phyloP scores from a whole-genome alignment of 2,113 vertebrate species.

The Chionis minor region DNA sequence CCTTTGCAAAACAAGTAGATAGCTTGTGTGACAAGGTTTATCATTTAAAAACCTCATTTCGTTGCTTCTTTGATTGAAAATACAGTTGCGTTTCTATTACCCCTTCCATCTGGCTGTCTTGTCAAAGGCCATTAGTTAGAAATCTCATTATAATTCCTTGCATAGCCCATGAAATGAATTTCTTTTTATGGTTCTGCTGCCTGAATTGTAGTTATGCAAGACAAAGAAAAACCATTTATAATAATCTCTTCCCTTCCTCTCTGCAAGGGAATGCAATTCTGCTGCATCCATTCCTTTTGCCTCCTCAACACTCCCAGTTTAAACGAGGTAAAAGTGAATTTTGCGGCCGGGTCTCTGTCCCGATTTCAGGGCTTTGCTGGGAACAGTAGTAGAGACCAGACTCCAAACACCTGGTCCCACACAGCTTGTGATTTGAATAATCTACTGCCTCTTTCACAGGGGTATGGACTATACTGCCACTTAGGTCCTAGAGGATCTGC shows the following conservation, averaged over 20 bases:
- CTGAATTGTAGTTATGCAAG: not conserved
- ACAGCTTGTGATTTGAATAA: no score
- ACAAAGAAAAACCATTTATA: not conserved
- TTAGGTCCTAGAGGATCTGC: not conserved
- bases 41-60: not conserved
- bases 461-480: not conserved
- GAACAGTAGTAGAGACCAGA: not conserved
- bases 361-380: not conserved
- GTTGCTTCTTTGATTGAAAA: not conserved
- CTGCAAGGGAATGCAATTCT: not conserved
- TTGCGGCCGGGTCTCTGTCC: not conserved
- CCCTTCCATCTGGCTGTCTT: not conserved
- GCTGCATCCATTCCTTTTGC: not conserved
- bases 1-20: not conserved
- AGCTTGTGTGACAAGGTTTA: not conserved
- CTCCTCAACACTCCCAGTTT: not conserved
- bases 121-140: not conserved
- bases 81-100: not conserved
- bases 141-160: not conserved
- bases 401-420: not conserved
- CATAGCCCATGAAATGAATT: not conserved
- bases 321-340: accelerated
- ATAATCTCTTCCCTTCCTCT: not conserved
- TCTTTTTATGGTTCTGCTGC: not conserved
- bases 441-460: not conserved